A percentile compares a stretch with the other conserved stretches of the same genome.
Evolutionary conservation across 2,888 invertebrate genomes (phyloP).

Genomic region (Pterobdella sp.): DNA sequence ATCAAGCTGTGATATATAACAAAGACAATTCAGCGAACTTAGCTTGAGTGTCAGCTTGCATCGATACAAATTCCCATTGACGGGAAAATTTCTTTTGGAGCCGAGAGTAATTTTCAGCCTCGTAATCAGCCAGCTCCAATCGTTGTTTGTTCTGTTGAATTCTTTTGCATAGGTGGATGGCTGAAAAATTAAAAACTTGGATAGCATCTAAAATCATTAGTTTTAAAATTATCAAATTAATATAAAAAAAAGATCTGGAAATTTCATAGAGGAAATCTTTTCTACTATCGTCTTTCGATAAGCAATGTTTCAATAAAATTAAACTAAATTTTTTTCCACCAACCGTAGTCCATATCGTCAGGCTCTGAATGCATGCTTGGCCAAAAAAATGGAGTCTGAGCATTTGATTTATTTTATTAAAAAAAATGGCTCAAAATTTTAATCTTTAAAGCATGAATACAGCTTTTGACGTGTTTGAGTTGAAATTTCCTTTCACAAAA

Average conservation of each 20-base stretch:
- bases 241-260: neutral
- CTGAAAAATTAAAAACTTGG: conserved; percentile 57
- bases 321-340: conserved; percentile 38
- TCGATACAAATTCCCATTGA: conserved; percentile 99
- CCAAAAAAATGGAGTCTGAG: conserved; percentile 97
- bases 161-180: conserved; percentile 95
- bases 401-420: neutral
- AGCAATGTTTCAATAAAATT: neutral
- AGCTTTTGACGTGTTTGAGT: conserved; percentile 88
- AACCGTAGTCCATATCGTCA: conserved; percentile 97
- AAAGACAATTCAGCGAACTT: no score
- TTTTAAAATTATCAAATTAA: neutral
- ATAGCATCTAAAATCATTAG: neutral
- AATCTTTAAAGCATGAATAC: conserved; percentile 92
- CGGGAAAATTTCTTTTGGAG: conserved; percentile 97
- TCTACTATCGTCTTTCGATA: no score
- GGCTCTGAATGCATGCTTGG: conserved; percentile 91
- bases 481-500: no score
- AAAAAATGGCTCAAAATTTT: conserved; percentile 51
- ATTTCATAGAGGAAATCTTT: no score
- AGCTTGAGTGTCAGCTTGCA: conserved; percentile 89
- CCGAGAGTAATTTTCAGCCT: conserved; percentile 91
- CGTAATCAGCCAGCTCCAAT: conserved; percentile 92
- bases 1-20: no score
- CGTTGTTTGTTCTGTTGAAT: conserved; percentile 99